phyloP scores from a whole-genome alignment of 1,140 invertebrate genomes.

The Antheraea mylitta region DNA sequence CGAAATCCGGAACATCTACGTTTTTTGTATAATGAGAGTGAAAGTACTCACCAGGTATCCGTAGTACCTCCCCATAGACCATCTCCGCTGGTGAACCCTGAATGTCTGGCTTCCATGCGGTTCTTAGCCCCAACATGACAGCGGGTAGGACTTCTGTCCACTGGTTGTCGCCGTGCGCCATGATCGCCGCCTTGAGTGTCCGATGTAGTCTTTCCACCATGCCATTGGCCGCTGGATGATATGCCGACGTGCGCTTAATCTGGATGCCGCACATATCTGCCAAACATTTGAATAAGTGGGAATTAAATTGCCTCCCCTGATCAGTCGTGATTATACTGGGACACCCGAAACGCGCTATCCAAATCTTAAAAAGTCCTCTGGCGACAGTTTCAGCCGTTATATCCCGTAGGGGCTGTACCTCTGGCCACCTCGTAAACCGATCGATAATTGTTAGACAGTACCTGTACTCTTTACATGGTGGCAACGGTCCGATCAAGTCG shows the following conservation, averaged over 20 bases:
- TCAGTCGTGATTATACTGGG: not conserved
- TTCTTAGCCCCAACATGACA: too few species aligned
- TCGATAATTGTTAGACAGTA: conserved; percentile 9
- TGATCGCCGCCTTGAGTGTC: not conserved
- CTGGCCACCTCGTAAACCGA: not conserved
- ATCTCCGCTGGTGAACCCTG: too few species aligned
- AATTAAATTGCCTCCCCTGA: conserved; percentile 6
- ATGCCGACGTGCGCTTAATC: not conserved
- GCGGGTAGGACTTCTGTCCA: not conserved
- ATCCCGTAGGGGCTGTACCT: not conserved
- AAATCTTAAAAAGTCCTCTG: not conserved
- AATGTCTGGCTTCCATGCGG: too few species aligned
- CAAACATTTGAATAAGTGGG: not conserved
- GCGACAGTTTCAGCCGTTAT: not conserved
- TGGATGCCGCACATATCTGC: not conserved
- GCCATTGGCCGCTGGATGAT: not conserved
- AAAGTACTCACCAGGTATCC: too few species aligned
- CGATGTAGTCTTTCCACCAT: conserved; percentile 1
- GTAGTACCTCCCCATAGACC: too few species aligned
- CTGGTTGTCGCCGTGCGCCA: not conserved
- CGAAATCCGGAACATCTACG: too few species aligned
- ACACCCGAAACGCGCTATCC: conserved; percentile 10
- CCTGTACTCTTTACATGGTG: not conserved
- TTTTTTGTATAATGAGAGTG: too few species aligned
- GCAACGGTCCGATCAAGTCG: not conserved